A percentile compares a stretch with the other conserved stretches of the same genome.
These are phyloP conservation scores for Epinotia demarniana DNA, from an alignment of 2,888 invertebrate genomes.

Conservation along the genomic window DNA sequence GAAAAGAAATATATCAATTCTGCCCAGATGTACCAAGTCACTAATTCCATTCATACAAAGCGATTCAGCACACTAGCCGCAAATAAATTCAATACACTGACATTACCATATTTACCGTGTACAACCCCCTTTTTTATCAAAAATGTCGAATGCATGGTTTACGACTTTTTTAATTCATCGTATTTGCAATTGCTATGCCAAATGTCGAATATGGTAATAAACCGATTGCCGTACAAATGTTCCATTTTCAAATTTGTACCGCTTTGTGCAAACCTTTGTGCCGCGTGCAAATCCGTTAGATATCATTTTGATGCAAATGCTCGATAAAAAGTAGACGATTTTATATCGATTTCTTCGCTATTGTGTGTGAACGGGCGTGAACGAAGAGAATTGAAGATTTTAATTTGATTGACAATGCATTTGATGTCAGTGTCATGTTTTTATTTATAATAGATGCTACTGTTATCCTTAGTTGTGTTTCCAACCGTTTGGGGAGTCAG, in stretches of 20 bases:
- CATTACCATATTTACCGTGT: constrained; percentile 46
- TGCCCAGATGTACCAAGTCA: constrained; percentile 19
- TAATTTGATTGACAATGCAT: constrained; percentile 41
- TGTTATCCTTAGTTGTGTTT: constrained; percentile 31
- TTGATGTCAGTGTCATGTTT: constrained; percentile 31
- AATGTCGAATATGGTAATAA: constrained; percentile 68
- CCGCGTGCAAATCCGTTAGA: constrained; percentile 75
- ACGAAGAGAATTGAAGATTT: constrained; percentile 55
- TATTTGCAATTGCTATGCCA: constrained; percentile 31
- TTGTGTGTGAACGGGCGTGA: constrained; percentile 65
- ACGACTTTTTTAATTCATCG: background rate
- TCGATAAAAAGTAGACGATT: constrained; percentile 56
- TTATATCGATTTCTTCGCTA: constrained; percentile 61
- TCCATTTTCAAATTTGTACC: constrained; percentile 75
- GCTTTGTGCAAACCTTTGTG: constrained; percentile 70
- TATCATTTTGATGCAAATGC: constrained; percentile 75
- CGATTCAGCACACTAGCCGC: constrained; percentile 30
- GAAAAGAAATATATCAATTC: constrained; percentile 8
- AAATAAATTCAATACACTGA: constrained; percentile 37
- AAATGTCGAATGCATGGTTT: constrained; percentile 4
- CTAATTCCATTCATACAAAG: constrained; percentile 34
- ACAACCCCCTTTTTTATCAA: constrained; percentile 1
- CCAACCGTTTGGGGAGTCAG: constrained; percentile 14
- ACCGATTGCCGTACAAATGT: constrained; percentile 67
- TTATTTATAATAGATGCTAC: constrained; percentile 38